Base-by-base conservation (phyloP, 2,888 invertebrate species). In the Noctua janthe region DNA sequence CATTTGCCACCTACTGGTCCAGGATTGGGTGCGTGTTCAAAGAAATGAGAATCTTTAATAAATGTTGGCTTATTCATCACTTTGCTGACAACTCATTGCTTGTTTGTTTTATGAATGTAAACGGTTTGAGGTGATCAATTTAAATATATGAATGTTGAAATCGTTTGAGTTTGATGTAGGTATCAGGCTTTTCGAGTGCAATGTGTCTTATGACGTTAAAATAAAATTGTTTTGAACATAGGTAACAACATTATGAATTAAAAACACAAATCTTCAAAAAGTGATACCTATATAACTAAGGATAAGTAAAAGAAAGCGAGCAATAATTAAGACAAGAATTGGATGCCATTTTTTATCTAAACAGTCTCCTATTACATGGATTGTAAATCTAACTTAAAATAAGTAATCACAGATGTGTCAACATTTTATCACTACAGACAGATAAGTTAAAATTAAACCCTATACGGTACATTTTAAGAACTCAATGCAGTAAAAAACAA, bases 1-100 rank as follows among this genome's bases (percentile, higher is more conserved):
- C 92, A 87, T 88, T 85, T 91, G 92, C 94, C 95, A 94, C 95
- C 95, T 95, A 95, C 95, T 94, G 93, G 88, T 92, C 85, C 88
- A 88, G 83, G 81, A 83, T 81, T 87, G 83, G 85, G 85, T 81
- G 70, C 81, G 66, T 88, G 88, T 89, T 87, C 83, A 76, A 81
- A 83, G 81, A 78, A 87, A 89, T 87, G 87, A 89, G 88, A 88
- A 86, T 81, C 81, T 88, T 82, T 91, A 90, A 91, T 91, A 91
- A 91, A 92, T 92, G 90, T 90, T 84, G 78, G 83, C 88, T 91
- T 91, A 91, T 92, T 91, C 88, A 91, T 92, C 92, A 89, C 82
- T 43, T 43, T 54, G 72, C 86, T 83, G 76, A 86, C 85, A 81
- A 79, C 80, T 84, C 43, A 80, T 81, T 76, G 77, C 69, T 76